Evolutionary conservation across 2,113 vertebrate species (phyloP).

Genomic region (Callaeas wilsoni): DNA sequence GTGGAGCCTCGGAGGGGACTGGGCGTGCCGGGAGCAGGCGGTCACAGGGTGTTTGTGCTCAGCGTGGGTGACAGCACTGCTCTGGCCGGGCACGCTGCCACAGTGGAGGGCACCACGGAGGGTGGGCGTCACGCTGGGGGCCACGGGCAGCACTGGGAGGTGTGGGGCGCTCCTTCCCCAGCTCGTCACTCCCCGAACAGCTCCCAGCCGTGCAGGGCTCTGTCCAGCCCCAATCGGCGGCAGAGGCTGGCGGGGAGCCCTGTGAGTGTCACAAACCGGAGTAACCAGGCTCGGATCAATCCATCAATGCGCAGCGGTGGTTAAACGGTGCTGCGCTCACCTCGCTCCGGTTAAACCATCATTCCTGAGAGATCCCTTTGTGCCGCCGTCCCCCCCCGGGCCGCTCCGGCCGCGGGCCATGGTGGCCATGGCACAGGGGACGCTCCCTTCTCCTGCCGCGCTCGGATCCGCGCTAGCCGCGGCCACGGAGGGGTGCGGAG

Average conservation of each 20-base stretch:
- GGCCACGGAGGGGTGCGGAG: rapidly evolving
- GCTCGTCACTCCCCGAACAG: rapidly evolving
- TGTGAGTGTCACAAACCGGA: neutral
- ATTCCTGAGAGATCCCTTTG: neutral
- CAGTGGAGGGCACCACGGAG: rapidly evolving
- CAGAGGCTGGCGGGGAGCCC: neutral
- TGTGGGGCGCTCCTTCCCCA: neutral
- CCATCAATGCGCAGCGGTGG: neutral
- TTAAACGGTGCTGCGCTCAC: slow-evolving; percentile 16
- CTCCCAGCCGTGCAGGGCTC: neutral
- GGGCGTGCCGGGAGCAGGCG: rapidly evolving
- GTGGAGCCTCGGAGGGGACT: rapidly evolving
- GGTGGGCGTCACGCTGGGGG: rapidly evolving
- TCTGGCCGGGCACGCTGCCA: neutral
- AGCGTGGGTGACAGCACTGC: neutral
- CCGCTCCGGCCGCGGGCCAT: rapidly evolving
- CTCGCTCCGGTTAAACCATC: neutral
- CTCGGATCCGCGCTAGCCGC: rapidly evolving
- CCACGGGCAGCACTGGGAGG: neutral
- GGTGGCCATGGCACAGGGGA: rapidly evolving
- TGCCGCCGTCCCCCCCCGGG: neutral
- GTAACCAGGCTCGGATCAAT: neutral
- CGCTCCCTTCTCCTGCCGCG: neutral
- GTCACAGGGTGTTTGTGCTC: neutral
- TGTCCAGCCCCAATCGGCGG: rapidly evolving